Conservation (phyloP, 2,113 vertebrate genomes). For the Glaucidium brasilianum region DNA sequence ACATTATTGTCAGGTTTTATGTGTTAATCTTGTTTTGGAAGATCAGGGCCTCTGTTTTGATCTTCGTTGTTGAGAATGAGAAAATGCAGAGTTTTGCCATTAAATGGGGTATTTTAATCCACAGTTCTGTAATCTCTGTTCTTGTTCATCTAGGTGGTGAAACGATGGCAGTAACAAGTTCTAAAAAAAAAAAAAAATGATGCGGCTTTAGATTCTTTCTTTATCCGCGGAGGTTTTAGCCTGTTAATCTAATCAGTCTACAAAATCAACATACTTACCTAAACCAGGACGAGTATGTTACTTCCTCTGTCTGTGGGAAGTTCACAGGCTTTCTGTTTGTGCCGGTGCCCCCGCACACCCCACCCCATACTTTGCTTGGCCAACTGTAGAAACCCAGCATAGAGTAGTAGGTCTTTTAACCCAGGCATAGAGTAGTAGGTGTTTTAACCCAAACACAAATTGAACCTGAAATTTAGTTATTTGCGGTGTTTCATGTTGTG, state of each 20-base stretch:
- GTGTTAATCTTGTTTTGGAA: background rate
- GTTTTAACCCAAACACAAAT: background rate
- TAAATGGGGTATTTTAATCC: background rate
- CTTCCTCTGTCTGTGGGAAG: background rate
- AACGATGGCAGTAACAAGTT: background rate
- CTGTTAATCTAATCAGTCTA: background rate
- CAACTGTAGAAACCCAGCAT: background rate
- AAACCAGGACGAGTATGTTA: background rate
- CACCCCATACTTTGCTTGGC: background rate
- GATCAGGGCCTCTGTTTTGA: background rate
- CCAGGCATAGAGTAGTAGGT: background rate
- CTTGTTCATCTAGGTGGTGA: background rate
- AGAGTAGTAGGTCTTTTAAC: background rate
- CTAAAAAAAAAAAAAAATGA: background rate
- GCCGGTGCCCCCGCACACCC: background rate
- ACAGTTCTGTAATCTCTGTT: rapidly evolving
- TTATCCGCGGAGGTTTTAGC: background rate
- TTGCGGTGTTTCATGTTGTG: background rate
- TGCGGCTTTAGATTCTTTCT: background rate
- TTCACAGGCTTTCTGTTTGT: background rate
- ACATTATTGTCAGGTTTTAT: background rate
- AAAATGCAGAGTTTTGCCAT: background rate
- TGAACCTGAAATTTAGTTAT: background rate
- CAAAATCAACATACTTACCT: background rate
- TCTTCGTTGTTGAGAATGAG: background rate